Base-by-base conservation (phyloP, 1,140 invertebrate species). In the Papilio dardanus region DNA sequence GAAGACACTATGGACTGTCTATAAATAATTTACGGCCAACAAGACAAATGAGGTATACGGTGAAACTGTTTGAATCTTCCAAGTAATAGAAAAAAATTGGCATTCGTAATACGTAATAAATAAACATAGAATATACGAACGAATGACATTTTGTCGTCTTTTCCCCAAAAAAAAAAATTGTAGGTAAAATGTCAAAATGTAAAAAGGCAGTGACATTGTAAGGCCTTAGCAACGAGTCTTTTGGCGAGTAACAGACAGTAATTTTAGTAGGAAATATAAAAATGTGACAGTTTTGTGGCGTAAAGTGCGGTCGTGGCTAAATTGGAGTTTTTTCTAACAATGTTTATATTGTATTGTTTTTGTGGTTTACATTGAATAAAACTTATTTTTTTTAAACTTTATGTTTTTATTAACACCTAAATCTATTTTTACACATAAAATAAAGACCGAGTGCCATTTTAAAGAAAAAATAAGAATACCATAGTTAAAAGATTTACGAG, bases 1-100 rank as follows among this genome's bases (percentile, higher is more conserved):
- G 90, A 91, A 73, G 90, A 93, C 78, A 90, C 88, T 10, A 91
- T 92, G 88, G 91, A 92, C 81, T 92, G 91, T 65, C 78, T 92
- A 14, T 92, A 79, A 77, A 33, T 24, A 46, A 10, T n/a, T 65
- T 10, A 54, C 62, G 24, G 54, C 54, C 54, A 62, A 58, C 12
- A 28, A 62, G 54, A 62, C 54, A 62, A 3, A 28, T 62, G 30
- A 62, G 54, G 54, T 62, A 21, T 62, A 62, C 54, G 30, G 54
- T 62, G 54, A 62, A 28, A 62, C 54, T 62, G 54, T 62, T 62
- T 62, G 14, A 28, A 62, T 62, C 12, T 21, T 62, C 28, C 3
- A 62, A 12, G 54, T 62, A 62, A 62, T 28, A 62, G n/a, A 62
- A 62, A 54, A 54, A 62, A 62, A 14, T 62, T 62, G 54, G 54